A percentile compares a stretch with the other conserved stretches of the same genome.
phyloP scores from a whole-genome alignment of 2,797 vertebrate genomes.

The Cygnus olor region DNA sequence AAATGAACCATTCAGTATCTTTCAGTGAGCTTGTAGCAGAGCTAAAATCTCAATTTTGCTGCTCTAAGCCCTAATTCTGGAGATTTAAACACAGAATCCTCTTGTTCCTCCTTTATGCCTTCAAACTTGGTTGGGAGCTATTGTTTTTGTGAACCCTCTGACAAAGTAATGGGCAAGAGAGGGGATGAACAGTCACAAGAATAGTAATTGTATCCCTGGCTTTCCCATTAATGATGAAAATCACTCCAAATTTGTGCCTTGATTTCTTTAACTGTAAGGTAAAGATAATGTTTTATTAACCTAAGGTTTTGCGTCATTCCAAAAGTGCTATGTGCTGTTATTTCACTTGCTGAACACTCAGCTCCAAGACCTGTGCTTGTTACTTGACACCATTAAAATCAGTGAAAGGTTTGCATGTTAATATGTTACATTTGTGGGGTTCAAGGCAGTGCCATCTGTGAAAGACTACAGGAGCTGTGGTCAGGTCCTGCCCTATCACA shows the following conservation, averaged over 20 bases:
- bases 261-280: not conserved
- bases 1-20: not conserved
- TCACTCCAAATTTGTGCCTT: not conserved
- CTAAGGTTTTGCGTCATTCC: not conserved
- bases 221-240: not conserved
- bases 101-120: not conserved
- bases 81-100: not conserved
- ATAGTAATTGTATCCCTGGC: not conserved
- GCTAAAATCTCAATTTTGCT: not conserved
- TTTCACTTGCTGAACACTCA: not conserved
- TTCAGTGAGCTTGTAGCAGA: not conserved
- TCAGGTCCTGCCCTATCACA: not conserved
- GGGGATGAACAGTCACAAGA: not conserved
- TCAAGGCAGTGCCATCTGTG: not conserved
- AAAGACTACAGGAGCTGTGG: not conserved
- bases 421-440: not conserved
- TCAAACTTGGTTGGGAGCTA: not conserved
- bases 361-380: not conserved
- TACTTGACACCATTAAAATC: not conserved
- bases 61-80: not conserved
- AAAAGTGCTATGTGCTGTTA: not conserved
- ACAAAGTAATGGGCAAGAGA: not conserved
- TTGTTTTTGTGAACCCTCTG: not conserved
- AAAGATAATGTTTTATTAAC: not conserved
- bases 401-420: not conserved